A percentile compares a stretch with the other conserved stretches of the same genome.
Conservation (phyloP, 92 coral and sea anemone species). For the Palythoa caribaeorum region DNA sequence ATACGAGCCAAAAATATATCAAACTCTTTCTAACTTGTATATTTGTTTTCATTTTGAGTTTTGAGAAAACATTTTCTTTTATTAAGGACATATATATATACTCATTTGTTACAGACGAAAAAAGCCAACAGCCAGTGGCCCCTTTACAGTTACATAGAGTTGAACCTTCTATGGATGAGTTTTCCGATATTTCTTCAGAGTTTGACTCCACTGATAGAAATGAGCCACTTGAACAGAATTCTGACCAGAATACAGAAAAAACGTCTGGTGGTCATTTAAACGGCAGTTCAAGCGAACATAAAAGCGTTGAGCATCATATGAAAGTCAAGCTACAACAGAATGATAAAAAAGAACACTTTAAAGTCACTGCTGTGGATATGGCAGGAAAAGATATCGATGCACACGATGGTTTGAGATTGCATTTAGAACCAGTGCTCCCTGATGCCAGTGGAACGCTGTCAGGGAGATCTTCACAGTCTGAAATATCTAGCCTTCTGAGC, state of each 20-base stretch:
- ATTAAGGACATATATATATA: too few species aligned
- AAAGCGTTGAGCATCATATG: background rate
- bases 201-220: conserved; percentile 75
- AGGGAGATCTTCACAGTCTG: background rate
- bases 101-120: background rate
- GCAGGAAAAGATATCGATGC: background rate
- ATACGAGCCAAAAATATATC: too few species aligned
- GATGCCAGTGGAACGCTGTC: background rate
- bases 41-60: background rate
- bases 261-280: background rate
- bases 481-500: background rate
- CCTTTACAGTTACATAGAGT: background rate
- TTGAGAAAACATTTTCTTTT: too few species aligned
- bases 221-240: conserved; percentile 40
- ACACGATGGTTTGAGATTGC: background rate
- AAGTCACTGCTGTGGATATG: background rate
- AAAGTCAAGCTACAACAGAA: background rate
- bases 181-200: conserved; percentile 82
- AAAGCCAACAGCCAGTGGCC: background rate
- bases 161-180: conserved; percentile 35
- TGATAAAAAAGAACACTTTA: background rate
- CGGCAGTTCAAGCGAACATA: background rate
- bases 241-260: conserved; percentile 35
- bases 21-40: too few species aligned
- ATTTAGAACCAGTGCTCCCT: background rate